Evolutionary conservation across 2,113 vertebrate genomes (phyloP), one percentile per base, ranked within the genome.

Genomic region (Cyprinodon variegatus): DNA sequence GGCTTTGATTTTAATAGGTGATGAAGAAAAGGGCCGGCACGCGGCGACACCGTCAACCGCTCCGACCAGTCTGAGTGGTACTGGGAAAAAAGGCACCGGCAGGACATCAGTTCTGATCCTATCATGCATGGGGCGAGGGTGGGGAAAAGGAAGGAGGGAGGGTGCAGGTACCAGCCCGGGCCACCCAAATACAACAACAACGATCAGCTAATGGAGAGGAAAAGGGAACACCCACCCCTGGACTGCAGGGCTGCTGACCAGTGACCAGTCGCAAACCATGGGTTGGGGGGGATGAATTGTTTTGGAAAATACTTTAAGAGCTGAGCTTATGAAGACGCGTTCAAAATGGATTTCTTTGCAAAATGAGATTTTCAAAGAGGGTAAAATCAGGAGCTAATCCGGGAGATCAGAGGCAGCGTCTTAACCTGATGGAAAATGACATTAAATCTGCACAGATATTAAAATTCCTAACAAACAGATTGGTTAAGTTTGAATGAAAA

Each of bases 1-100:
- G 45, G 59, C 66, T 90, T 93, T 94, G 91, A 94, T 93, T 91
- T 86, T 93, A 94, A 94, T 93, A 90, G 82, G 90, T 83, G 83
- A 90, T 91, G 91, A 92, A 91, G 88, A 92, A 91, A 89, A 70
- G 75, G 71, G 79, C 73, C 53, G 64, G 70, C 75, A 12, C 73
- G 38, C 83, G 43, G 65, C 78, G 70, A 6, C 65, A 10, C 62
- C 50, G 73, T 66, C 77, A 8, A n/a, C 77, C 57, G 60, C 78
- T 4, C 66, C 72, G 11, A 82, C 88, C 88, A 61, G 85, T 86
- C 89, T 85, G 85, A 90, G 78, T 83, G 88, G 53, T 68, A 74
- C 81, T 84, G 78, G 80, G 80, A 75, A 77, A 86, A 88, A 76
- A 85, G 79, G 77, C 78, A 83, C 75, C 77, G 83, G 88, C 87